Conservation (phyloP, 2,888 invertebrate genomes). For the Podotricha telesiphe region DNA sequence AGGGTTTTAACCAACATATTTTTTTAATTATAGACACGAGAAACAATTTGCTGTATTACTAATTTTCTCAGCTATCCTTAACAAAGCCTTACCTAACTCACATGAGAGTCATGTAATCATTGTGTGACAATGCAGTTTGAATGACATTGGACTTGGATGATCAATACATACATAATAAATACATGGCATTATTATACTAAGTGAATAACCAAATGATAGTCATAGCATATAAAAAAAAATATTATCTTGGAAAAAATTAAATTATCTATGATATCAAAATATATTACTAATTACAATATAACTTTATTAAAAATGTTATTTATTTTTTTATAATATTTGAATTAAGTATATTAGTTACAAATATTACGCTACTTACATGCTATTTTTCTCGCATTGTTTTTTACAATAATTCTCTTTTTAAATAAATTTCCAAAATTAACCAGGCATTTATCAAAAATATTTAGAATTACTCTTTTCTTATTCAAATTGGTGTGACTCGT, state of each 20-base stretch:
- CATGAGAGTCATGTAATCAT: constrained; percentile 1
- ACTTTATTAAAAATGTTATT: neutral
- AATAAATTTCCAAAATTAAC: no score
- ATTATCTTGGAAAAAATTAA: no score
- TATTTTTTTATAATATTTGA: no score
- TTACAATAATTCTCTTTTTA: no score
- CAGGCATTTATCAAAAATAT: neutral
- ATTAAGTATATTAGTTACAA: no score
- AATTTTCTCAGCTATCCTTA: neutral
- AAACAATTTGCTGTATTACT: neutral
- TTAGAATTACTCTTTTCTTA: neutral
- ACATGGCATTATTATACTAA: neutral
- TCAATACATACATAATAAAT: neutral
- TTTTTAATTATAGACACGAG: no score
- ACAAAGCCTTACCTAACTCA: constrained; percentile 5
- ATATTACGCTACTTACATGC: no score
- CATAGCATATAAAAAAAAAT: no score
- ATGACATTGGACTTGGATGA: neutral
- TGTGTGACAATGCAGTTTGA: neutral
- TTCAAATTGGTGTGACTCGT: neutral
- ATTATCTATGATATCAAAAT: neutral
- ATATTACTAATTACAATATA: neutral
- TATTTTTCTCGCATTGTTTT: no score
- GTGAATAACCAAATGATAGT: neutral
- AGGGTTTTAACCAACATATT: no score